Evolutionary conservation across 2,888 invertebrate genomes (phyloP), one percentile per base, ranked within the genome.

Genomic region (Scaptomyza reducta): DNA sequence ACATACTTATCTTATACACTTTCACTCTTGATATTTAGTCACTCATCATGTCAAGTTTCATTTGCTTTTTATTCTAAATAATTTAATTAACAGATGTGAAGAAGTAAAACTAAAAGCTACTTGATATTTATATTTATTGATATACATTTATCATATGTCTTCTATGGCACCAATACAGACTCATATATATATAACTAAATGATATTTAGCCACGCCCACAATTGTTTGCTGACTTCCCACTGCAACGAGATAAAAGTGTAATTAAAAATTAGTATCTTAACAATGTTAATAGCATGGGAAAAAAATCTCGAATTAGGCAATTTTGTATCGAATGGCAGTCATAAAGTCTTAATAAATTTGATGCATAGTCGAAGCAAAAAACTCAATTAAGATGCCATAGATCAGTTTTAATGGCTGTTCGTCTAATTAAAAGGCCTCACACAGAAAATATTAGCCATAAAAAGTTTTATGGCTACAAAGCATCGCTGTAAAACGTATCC

Each of bases 151-250:
- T 63, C 29, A 47, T 49, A 58, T 82, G 62, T 71, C 51, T 64
- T 70, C 60, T 55, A 86, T 79, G 84, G 79, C 79, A 79, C 80
- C 62, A 61, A 54, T 75, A 71, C 84, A 83, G 80, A 79, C 84
- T 82, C 49, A 53, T 56, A 38, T 38, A 31, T 31, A 31, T 5
- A 13, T 29, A 7, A 16, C 40, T 16, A 7, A 40, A 40, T 40
- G 10, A 10, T 51, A 50, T 14, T 41, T 44, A 42, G 69, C 29
- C 35, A 53, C 44, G 38, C 25, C 44, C 2, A 18, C 47, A 58
- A 50, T n/a, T 18, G 35, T 18, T 29, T 18, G 42, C 7, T 11
- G 7, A 27, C 31, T n/a, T 18, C 40, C 56, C 56, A 64, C 79
- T 79, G 87, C 25, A 86, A 79, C 0, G 59, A 86, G 31, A 83